Evolutionary conservation across 2,888 invertebrate genomes (phyloP).

Genomic region (Trissolcus brochymenae): DNA sequence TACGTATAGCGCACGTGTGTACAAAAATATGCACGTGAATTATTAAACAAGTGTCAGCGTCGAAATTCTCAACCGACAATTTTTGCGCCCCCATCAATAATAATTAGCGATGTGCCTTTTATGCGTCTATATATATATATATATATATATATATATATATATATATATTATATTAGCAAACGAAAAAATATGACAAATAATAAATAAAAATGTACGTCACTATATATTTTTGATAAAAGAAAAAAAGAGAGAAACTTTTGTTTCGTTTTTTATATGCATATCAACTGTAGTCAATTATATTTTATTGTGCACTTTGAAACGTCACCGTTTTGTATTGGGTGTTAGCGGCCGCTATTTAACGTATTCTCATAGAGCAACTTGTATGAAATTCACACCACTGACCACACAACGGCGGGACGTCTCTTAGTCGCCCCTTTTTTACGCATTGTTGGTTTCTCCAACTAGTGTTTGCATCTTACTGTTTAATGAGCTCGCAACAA

Average conservation of each 20-base stretch:
- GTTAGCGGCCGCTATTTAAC: conserved; percentile 6
- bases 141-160: too few species aligned
- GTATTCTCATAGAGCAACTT: conserved; percentile 33
- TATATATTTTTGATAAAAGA: neutral
- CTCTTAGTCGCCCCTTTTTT: conserved; percentile 18
- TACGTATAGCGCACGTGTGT: conserved; percentile 39
- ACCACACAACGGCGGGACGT: conserved; percentile 40
- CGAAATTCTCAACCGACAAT: conserved; percentile 22
- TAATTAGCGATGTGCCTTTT: conserved; percentile 24
- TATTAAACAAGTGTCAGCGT: conserved; percentile 48
- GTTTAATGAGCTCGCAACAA: neutral
- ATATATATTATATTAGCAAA: neutral
- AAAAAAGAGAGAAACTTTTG: neutral
- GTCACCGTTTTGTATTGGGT: neutral
- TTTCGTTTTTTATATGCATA: neutral
- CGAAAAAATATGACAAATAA: neutral
- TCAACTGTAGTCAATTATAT: neutral
- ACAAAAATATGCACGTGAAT: conserved; percentile 31
- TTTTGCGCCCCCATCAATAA: conserved; percentile 30
- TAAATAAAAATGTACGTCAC: neutral
- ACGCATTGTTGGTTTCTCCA: conserved; percentile 24
- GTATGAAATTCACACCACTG: conserved; percentile 46
- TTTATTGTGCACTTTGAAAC: conserved; percentile 3
- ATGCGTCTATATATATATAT: neutral
- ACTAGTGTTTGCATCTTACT: neutral